phyloP scores from a whole-genome alignment of 2,797 vertebrate species.

The Eidolon dupreanum region DNA sequence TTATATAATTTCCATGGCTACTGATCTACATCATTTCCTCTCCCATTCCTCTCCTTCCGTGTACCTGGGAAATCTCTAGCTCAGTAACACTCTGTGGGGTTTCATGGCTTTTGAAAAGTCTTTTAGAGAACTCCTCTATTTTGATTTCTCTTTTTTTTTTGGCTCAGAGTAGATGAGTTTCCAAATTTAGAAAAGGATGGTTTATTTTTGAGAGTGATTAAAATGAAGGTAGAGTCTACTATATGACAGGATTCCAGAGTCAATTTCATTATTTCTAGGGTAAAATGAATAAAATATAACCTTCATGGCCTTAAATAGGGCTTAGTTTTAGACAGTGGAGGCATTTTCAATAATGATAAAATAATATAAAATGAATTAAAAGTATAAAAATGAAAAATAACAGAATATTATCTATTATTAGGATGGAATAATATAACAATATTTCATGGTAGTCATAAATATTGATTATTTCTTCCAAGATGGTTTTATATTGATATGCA shows the following conservation, averaged over 20 bases:
- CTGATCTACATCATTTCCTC: not conserved
- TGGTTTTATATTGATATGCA: not conserved
- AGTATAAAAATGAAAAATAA: not conserved
- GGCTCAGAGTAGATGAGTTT: not conserved
- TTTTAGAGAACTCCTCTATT: not conserved
- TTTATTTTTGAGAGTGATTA: not conserved
- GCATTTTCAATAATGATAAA: not conserved
- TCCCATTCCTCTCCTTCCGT: accelerated
- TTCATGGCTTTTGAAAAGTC: not conserved
- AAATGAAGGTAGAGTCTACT: not conserved
- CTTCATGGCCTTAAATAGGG: not conserved
- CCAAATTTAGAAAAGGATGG: not conserved
- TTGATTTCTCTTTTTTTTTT: not conserved
- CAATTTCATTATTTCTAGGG: not conserved
- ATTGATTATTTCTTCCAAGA: not conserved
- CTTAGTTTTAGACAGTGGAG: not conserved
- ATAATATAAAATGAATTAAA: not conserved
- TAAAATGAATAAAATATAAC: not conserved
- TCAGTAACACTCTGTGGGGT: not conserved
- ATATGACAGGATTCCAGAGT: not conserved
- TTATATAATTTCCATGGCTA: not conserved
- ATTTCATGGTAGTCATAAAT: not conserved
- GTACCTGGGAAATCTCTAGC: not conserved
- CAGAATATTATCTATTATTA: not conserved
- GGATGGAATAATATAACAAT: not conserved